A percentile compares a stretch with the other conserved stretches of the same genome.
Evolutionary conservation across 2,797 vertebrate genomes (phyloP).

Genomic region (Chrysocyon brachyurus): DNA sequence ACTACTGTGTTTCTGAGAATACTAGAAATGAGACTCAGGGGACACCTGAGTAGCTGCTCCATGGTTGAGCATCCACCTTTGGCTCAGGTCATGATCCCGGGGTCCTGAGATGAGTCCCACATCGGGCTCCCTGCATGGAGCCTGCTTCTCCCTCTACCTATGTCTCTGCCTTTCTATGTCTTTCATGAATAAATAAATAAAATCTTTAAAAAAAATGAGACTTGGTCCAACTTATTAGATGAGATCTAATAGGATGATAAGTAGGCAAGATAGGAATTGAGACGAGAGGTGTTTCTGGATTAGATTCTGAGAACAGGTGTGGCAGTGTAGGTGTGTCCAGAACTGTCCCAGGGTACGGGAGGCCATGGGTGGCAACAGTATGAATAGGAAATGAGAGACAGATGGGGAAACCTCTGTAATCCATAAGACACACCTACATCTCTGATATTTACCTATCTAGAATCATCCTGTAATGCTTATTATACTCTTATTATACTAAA

Average conservation of each 20-base stretch:
- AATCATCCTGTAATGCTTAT: not conserved
- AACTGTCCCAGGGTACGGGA: not conserved
- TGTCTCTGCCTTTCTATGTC: too few species aligned
- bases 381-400: not conserved
- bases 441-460: not conserved
- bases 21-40: not conserved
- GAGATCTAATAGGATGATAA: not conserved
- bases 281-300: not conserved
- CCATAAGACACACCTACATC: not conserved
- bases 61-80: too few species aligned
- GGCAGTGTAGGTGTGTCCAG: too few species aligned
- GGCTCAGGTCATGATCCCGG: too few species aligned
- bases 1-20: not conserved
- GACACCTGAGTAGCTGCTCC: too few species aligned
- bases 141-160: too few species aligned
- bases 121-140: too few species aligned
- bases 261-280: not conserved
- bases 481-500: accelerated
- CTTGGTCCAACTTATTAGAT: not conserved
- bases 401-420: not conserved
- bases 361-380: not conserved
- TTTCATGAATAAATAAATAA: too few species aligned
- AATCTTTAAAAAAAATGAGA: not conserved
- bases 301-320: not conserved
- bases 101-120: too few species aligned